Evolutionary conservation across 2,797 vertebrate species (phyloP).

Genomic region (Diceros bicornis): DNA sequence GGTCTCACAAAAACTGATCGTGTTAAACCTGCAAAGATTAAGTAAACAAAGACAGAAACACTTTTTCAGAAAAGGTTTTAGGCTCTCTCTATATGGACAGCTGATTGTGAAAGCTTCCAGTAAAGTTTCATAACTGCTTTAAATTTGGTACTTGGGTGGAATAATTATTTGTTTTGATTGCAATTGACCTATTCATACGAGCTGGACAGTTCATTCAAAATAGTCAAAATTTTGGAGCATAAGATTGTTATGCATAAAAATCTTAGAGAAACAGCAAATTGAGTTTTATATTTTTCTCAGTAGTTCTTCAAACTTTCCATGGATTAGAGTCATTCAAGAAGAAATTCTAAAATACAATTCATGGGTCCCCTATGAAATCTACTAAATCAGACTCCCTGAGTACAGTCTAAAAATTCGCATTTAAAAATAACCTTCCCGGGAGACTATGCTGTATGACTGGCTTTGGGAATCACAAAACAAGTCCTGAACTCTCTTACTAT

Average conservation of each 20-base stretch:
- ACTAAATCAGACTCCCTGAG: neutral
- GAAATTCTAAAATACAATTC: constrained; percentile 26
- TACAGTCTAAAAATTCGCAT: constrained; percentile 15
- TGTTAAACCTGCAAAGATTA: constrained; percentile 35
- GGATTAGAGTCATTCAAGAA: neutral
- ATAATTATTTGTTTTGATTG: constrained; percentile 39
- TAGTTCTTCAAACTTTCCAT: neutral
- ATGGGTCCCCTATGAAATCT: neutral
- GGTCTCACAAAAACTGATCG: neutral
- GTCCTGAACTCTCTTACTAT: neutral
- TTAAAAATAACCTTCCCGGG: constrained; percentile 37
- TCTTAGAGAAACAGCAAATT: neutral
- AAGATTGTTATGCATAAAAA: neutral
- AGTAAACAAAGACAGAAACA: neutral
- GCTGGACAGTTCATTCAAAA: neutral
- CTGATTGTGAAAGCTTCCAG: neutral
- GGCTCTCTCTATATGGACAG: neutral
- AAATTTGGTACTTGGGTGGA: constrained; percentile 12
- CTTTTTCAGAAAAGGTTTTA: neutral
- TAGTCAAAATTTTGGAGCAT: neutral
- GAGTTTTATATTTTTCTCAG: constrained; percentile 39
- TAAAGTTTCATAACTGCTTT: constrained; percentile 15
- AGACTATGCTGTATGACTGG: neutral
- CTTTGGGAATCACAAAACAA: neutral
- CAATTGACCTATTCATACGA: neutral